A percentile compares a stretch with the other conserved stretches of the same genome.
Evolutionary conservation across 2,113 vertebrate genomes (phyloP).

Genomic region (human): DNA sequence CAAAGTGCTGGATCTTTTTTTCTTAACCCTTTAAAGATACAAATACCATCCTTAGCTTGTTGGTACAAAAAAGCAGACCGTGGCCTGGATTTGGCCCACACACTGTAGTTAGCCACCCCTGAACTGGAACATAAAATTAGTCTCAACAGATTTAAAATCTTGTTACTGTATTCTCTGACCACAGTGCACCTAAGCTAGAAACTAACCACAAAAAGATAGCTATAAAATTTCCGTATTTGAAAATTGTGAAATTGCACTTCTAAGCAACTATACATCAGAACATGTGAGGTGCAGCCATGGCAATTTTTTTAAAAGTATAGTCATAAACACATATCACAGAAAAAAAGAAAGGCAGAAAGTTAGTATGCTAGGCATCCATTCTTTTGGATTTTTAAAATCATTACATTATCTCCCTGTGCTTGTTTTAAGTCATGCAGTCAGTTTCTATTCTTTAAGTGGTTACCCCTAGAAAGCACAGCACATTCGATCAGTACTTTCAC

Average conservation of each 20-base stretch:
- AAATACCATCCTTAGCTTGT: conserved; percentile 6
- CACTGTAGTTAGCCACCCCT: not conserved
- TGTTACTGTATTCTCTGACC: not conserved
- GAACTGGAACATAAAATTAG: not conserved
- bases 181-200: not conserved
- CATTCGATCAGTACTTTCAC: not conserved
- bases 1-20: too few species aligned
- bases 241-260: not conserved
- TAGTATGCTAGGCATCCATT: not conserved
- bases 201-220: not conserved
- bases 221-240: conserved; percentile 8
- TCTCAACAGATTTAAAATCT: conserved; percentile 19
- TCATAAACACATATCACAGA: not conserved
- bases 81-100: not conserved
- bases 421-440: not conserved
- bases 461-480: not conserved
- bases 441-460: not conserved
- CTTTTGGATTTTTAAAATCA: not conserved
- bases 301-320: not conserved
- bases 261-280: not conserved
- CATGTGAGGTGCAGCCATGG: not conserved
- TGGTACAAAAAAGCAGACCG: not conserved
- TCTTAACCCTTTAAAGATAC: not conserved
- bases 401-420: not conserved
- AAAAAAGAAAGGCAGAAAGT: not conserved